Evolutionary conservation across 2,888 invertebrate genomes (phyloP).

Genomic region (Leucoma salicis): DNA sequence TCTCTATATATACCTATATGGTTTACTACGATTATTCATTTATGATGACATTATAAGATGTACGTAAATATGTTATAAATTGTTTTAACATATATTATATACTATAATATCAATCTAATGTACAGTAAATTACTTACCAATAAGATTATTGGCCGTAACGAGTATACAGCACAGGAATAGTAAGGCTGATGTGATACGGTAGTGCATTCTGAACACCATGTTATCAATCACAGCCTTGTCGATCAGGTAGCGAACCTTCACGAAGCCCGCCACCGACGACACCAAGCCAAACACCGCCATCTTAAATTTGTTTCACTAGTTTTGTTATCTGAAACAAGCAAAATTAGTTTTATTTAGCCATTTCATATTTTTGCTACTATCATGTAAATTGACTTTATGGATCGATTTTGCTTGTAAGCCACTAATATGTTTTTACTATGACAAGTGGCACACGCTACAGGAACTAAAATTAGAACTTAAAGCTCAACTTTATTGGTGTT

Average conservation of each 20-base stretch:
- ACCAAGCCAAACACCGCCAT: constrained; percentile 93
- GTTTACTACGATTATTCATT: no score
- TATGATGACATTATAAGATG: no score
- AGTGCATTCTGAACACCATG: constrained; percentile 94
- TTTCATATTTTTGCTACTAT: background rate
- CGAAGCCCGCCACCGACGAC: constrained; percentile 94
- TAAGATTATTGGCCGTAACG: constrained; percentile 93
- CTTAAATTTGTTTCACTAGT: constrained; percentile 53
- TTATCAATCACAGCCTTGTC: constrained; percentile 95
- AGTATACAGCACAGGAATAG: constrained; percentile 93
- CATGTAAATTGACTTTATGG: background rate
- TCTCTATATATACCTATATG: no score
- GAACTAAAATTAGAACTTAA: constrained; percentile 67
- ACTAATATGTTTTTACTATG: constrained; percentile 10
- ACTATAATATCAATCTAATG: no score
- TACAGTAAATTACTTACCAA: constrained; percentile 84
- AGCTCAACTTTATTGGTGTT: constrained; percentile 65
- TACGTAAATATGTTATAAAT: no score
- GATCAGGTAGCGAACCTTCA: constrained; percentile 93
- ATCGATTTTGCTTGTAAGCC: background rate
- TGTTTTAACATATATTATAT: no score
- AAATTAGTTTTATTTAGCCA: background rate
- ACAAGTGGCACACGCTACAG: constrained; percentile 66
- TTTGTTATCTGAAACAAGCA: constrained; percentile 50
- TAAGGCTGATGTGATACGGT: constrained; percentile 92